These are phyloP conservation scores for Elephantulus edwardii DNA, from an alignment of 2,113 vertebrate species.

Conservation along the genomic window DNA sequence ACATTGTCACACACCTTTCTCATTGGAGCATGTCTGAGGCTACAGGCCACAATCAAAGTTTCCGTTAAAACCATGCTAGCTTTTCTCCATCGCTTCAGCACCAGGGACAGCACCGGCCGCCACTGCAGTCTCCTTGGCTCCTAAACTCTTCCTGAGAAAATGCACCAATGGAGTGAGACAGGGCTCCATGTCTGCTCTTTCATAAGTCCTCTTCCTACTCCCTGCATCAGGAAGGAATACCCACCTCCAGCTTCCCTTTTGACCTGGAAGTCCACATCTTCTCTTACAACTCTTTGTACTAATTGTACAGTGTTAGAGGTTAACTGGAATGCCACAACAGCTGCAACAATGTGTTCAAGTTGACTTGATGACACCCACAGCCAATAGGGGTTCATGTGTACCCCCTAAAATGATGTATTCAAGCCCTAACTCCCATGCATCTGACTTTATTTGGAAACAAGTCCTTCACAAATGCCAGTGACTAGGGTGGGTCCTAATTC, in stretches of 20 bases:
- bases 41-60: neutral
- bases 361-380: too few relatives aligned
- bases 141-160: neutral
- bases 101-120: neutral
- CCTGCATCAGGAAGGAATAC: neutral
- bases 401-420: neutral
- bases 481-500: neutral
- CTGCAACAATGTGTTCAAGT: too few relatives aligned
- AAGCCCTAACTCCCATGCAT: neutral
- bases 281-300: fast-evolving
- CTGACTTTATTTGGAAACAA: neutral
- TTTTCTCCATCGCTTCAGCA: neutral
- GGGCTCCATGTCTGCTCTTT: fast-evolving
- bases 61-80: neutral
- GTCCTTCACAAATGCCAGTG: neutral
- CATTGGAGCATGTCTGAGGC: neutral
- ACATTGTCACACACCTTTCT: neutral
- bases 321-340: too few relatives aligned
- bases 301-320: fast-evolving
- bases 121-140: fast-evolving
- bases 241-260: neutral
- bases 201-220: too few relatives aligned
- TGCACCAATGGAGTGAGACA: fast-evolving
- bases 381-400: too few relatives aligned
- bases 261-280: neutral